Conservation (phyloP, 2,888 invertebrate genomes). For the Sphecodes monilicornis region DNA sequence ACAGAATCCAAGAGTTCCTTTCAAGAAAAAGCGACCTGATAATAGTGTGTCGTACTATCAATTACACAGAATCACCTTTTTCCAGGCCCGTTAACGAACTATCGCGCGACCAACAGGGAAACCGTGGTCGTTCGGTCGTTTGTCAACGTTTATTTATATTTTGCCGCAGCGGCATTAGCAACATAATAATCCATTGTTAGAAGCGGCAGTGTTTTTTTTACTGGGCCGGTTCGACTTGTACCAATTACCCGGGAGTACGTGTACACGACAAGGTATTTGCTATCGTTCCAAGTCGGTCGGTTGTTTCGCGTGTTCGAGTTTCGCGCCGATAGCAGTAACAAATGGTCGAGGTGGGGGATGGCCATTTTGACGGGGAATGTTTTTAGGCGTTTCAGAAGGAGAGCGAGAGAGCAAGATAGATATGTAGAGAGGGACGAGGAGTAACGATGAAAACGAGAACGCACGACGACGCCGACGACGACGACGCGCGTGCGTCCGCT, state of each 20-base stretch:
- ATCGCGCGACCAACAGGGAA: background rate
- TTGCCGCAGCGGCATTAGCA: background rate
- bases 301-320: constrained; percentile 1
- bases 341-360: background rate
- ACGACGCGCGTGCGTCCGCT: constrained; percentile 16
- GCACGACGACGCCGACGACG: background rate
- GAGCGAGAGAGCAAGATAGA: background rate
- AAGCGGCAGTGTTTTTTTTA: constrained; percentile 10
- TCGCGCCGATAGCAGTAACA: constrained; percentile 28
- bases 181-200: constrained; percentile 46
- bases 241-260: constrained; percentile 42
- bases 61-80: background rate
- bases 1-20: background rate
- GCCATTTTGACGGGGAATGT: constrained; percentile 19
- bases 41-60: background rate
- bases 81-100: background rate
- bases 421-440: background rate
- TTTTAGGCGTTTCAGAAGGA: constrained; percentile 12
- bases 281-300: constrained; percentile 22
- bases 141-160: constrained; percentile 25
- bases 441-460: background rate
- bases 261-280: constrained; percentile 35
- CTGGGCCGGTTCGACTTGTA: constrained; percentile 12
- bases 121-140: background rate
- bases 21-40: background rate